Percentiles rank a stretch among this genome's conserved stretches.
Conservation (phyloP, 2,113 vertebrate genomes). For the Spea multiplicata region DNA sequence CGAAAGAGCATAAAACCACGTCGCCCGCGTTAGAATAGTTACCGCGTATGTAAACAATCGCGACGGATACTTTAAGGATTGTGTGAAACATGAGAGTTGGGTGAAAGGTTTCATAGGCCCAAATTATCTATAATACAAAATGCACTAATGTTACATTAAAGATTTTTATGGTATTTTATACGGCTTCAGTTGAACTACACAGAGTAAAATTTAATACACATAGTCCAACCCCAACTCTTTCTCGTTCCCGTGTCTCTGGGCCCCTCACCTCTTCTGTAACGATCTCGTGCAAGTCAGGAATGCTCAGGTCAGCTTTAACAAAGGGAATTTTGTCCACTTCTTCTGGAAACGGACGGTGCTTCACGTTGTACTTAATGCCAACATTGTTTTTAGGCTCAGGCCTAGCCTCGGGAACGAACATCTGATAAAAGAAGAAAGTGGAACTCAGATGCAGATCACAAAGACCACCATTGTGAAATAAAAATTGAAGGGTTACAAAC, state of each 20-base stretch:
- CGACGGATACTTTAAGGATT: not conserved
- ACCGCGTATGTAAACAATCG: not conserved
- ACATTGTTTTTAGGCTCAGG: conserved; percentile 84
- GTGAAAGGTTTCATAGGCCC: too few relatives aligned
- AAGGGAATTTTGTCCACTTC: conserved; percentile 96
- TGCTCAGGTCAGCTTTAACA: conserved; percentile 93
- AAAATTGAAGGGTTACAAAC: not conserved
- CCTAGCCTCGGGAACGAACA: conserved; percentile 85
- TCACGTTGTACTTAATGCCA: conserved; percentile 85
- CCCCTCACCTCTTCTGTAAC: conserved; percentile 86
- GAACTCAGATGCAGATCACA: not conserved
- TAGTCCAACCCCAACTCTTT: too few relatives aligned
- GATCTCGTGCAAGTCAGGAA: conserved; percentile 93
- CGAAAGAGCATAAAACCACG: not conserved
- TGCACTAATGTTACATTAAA: too few relatives aligned
- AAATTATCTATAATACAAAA: too few relatives aligned
- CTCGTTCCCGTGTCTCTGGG: not conserved
- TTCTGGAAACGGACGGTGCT: conserved; percentile 92
- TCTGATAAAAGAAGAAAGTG: conserved; percentile 66
- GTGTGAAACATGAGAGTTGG: too few relatives aligned
- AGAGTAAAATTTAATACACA: too few relatives aligned
- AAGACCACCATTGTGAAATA: not conserved
- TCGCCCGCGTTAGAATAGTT: not conserved
- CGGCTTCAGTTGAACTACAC: too few relatives aligned
- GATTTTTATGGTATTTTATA: too few relatives aligned